Percentiles rank a stretch among this genome's conserved stretches.
Conservation (phyloP, 2,113 vertebrate species). For the Nymphicus hollandicus region DNA sequence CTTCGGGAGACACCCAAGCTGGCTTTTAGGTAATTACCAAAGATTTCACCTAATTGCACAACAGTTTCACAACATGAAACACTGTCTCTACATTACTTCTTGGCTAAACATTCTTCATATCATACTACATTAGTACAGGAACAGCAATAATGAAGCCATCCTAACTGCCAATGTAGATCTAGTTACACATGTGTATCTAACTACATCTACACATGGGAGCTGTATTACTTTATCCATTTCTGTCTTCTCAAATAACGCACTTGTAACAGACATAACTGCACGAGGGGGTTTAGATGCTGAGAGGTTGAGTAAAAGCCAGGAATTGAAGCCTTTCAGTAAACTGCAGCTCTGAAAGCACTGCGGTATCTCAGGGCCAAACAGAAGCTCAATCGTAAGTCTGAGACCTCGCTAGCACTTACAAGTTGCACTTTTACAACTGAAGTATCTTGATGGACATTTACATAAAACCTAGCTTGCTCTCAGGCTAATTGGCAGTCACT, state of each 20-base stretch:
- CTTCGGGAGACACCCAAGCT: not conserved
- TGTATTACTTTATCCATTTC: not conserved
- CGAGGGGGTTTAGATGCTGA: not conserved
- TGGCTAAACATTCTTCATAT: not conserved
- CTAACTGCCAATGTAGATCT: not conserved
- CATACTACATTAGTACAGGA: not conserved
- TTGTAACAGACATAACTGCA: not conserved
- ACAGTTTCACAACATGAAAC: not conserved
- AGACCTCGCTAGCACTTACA: not conserved
- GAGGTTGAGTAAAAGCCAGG: not conserved
- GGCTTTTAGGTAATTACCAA: not conserved
- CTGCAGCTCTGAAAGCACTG: not conserved
- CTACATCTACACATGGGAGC: not conserved
- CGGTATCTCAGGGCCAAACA: not conserved
- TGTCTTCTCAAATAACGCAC: not conserved
- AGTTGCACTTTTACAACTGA: not conserved
- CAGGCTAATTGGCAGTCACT: not conserved
- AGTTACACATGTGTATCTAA: not conserved
- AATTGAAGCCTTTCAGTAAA: not conserved
- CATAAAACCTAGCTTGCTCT: not conserved
- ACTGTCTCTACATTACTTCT: not conserved
- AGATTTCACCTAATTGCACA: not conserved
- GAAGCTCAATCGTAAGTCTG: not conserved
- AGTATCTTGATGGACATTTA: not conserved
- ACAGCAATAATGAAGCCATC: not conserved